Percentiles rank a stretch among this genome's conserved stretches.
Evolutionary conservation across 1,140 invertebrate species (phyloP).

Genomic region (Colletes gigas): DNA sequence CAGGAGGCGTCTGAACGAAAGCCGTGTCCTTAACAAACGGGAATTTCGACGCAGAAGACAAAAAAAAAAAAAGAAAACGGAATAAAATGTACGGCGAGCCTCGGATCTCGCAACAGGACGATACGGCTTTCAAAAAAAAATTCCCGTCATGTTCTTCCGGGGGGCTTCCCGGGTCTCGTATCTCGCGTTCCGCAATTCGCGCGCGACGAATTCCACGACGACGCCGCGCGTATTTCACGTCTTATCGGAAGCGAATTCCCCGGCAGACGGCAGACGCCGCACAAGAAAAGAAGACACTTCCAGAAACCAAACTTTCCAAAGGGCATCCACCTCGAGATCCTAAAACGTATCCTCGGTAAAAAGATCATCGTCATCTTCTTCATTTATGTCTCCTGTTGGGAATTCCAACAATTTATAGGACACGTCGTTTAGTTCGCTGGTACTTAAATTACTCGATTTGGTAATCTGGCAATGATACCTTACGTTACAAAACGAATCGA

Average conservation of each 20-base stretch:
- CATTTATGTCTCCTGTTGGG: too few species aligned
- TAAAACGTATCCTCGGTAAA: too few species aligned
- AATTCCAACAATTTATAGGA: too few species aligned
- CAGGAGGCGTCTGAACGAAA: constrained; percentile 12
- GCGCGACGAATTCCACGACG: too few species aligned
- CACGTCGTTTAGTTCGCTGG: too few species aligned
- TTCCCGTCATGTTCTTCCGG: too few species aligned
- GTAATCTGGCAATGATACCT: too few species aligned
- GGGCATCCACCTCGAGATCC: too few species aligned
- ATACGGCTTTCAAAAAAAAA: too few species aligned
- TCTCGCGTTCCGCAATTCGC: constrained; percentile 6
- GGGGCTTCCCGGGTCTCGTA: background rate
- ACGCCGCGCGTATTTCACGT: constrained; percentile 3
- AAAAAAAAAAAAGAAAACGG: background rate
- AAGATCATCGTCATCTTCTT: too few species aligned
- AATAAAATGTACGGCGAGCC: constrained; percentile 19
- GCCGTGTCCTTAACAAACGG: background rate
- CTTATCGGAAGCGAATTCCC: constrained; percentile 9
- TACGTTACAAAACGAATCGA: too few species aligned
- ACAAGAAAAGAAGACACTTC: background rate
- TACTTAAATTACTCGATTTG: too few species aligned
- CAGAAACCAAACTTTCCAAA: background rate
- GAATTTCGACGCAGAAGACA: background rate
- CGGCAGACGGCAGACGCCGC: background rate
- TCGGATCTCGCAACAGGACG: background rate